Base-by-base conservation (phyloP, 2,888 invertebrate genomes). In the Sminthurides aquaticus region DNA sequence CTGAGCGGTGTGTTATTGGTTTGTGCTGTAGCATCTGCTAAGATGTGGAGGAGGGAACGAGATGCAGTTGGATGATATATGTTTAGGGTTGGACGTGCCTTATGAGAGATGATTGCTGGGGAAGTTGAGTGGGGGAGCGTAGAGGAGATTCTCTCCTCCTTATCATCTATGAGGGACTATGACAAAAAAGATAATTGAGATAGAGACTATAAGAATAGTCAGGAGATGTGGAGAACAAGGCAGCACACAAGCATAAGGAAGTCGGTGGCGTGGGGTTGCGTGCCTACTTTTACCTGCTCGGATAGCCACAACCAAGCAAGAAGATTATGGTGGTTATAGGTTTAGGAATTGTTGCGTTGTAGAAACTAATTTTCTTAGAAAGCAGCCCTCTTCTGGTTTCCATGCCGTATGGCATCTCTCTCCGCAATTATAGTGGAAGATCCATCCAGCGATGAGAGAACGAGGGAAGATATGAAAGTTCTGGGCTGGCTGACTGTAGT, bases 111-210 rank as follows among this genome's bases (percentile, higher is more conserved):
- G 18, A 22, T 34, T 15, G 52, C 52, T 20, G 5, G 20, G 20
- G 52, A 52, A 15, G 15, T 5, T 20, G 20, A 52, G 52, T 52
- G 18, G 5, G 15, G 5, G 52, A 22, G 52, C 22, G 20, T 18
- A 20, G 15, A 15, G 8, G 52, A 52, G 22, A 8, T 18, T 22
- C 52, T 52, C 52, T 52, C 22, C 52, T 52, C 52, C 52, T 52
- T 52, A 34, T 34, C 43, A 34, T 5, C 8, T 34, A 5, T 5
- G 5, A 34, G 15, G 52, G 5, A 15, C 52, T 5, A 20, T 18
- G 8, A 52, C 43, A 52, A 52, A 52, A 52, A 52, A 8, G 52
- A 22, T 52, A 52, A 52, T 52, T 52, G 52, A 52, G 52, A 15
- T 5, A 22, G 20, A 8, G 5, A 52, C 52, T 20, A 52, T 20